A percentile compares a stretch with the other conserved stretches of the same genome.
These are phyloP conservation scores for Nowickia ferox DNA, from an alignment of 2,888 invertebrate genomes.

Conservation along the genomic window DNA sequence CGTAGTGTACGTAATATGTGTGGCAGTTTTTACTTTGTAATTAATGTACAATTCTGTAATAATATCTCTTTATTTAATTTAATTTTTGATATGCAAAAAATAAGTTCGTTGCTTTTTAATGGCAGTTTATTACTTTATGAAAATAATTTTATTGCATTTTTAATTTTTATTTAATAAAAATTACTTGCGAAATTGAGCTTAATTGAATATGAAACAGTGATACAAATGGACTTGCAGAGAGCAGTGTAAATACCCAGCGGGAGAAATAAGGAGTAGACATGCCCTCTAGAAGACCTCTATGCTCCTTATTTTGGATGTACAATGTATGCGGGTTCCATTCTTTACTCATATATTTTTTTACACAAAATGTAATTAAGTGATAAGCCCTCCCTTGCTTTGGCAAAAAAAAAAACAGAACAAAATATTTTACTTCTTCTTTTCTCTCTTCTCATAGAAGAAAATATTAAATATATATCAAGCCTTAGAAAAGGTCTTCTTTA, in stretches of 20 bases:
- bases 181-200: constrained; percentile 56
- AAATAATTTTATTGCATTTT: constrained; percentile 36
- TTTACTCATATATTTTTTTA: too few relatives aligned
- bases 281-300: too few relatives aligned
- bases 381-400: too few relatives aligned
- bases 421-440: too few relatives aligned
- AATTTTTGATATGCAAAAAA: constrained; percentile 11
- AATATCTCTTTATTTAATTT: constrained; percentile 48
- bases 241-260: background rate
- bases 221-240: background rate
- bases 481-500: too few relatives aligned
- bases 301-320: too few relatives aligned
- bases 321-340: too few relatives aligned
- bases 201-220: constrained; percentile 56
- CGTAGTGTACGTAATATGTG: background rate
- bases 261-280: too few relatives aligned
- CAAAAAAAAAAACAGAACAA: too few relatives aligned
- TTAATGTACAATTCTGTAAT: constrained; percentile 35
- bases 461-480: too few relatives aligned
- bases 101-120: constrained; percentile 19
- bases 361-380: too few relatives aligned
- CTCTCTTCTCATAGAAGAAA: too few relatives aligned
- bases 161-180: constrained; percentile 52
- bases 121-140: constrained; percentile 39
- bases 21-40: constrained; percentile 30